These are phyloP conservation scores for Seira musarum DNA, from an alignment of 2,888 invertebrate species.

Conservation along the genomic window DNA sequence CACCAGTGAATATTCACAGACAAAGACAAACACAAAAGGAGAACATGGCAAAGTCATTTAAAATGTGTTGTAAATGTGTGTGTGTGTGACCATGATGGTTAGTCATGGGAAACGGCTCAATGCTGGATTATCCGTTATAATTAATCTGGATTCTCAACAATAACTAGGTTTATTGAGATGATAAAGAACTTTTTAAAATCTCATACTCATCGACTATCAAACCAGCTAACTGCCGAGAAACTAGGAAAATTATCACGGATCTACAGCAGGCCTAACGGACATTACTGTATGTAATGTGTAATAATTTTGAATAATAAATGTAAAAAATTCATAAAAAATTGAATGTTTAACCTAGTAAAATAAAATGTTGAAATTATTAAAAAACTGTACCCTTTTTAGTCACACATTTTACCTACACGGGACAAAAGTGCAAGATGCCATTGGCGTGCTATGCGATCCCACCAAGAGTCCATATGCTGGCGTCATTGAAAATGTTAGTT, in stretches of 20 bases:
- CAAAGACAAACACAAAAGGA: slow-evolving; percentile 37
- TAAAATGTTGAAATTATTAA: background rate
- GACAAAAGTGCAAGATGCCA: background rate
- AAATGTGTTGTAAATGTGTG: slow-evolving; percentile 30
- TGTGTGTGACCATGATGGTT: slow-evolving; percentile 43
- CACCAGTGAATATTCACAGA: slow-evolving; percentile 26
- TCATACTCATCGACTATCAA: too few species aligned
- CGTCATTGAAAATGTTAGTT: slow-evolving; percentile 1
- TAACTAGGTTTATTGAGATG: background rate
- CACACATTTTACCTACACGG: slow-evolving; percentile 12
- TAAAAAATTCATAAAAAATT: slow-evolving; percentile 27
- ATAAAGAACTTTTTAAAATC: too few species aligned
- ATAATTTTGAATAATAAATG: background rate
- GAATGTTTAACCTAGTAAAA: slow-evolving; percentile 13
- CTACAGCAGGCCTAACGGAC: slow-evolving; percentile 45
- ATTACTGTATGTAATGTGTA: slow-evolving; percentile 23
- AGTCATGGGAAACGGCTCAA: slow-evolving; percentile 46
- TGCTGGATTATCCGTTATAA: slow-evolving; percentile 30
- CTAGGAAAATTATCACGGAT: slow-evolving; percentile 31
- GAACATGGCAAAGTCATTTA: slow-evolving; percentile 23
- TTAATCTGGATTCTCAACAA: slow-evolving; percentile 15
- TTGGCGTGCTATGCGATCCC: background rate
- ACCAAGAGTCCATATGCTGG: slow-evolving; percentile 5
- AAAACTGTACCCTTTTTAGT: slow-evolving; percentile 1
- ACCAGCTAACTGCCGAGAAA: slow-evolving; percentile 20